Base-by-base conservation (phyloP, 2,113 vertebrate genomes). In the Prionailurus viverrinus region DNA sequence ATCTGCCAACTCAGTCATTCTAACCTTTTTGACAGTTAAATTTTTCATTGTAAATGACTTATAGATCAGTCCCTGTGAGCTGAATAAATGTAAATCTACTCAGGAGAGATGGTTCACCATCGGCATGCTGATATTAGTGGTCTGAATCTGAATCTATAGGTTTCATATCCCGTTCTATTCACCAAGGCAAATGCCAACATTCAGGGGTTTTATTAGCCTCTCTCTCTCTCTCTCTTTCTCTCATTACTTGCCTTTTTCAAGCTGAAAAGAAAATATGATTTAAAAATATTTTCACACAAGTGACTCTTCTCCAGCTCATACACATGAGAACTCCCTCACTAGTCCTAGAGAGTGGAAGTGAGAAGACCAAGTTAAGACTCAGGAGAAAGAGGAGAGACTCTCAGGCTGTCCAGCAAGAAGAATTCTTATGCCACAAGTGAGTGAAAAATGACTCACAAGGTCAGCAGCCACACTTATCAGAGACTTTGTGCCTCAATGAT, bases 371-470 rank as follows among this genome's bases (percentile, higher is more conserved):
- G 12, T 69, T 31, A 73, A 39, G 27, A 11, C 15, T 53, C n/a
- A 4, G 33, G 9, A 33, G 74, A 53, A 96, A 68, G 45, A 76
- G 31, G 39, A 76, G 29, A 45, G 7, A 1, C 36, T 95, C 61
- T 65, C 1, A 14, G 36, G 65, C 69, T 92, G 16, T 80, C 53
- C 61, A 69, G 82, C 21, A n/a, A 73, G 68, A 76, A 86, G 95
- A 18, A 63, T 91, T 95, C 76, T 90, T 61, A 55, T 53, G 69
- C 4, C 80, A 89, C 76, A 94, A 55, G n/a, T 16, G 8, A 33
- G n/a, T 82, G 69, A 55, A 4, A 58, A 66, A 61, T 97, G 97
- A 98, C 80, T 98, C 94, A 98, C 45, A 61, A 41, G 21, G 53
- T 81, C 90, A 92, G 73, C 10, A 74, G 71, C 15, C 61, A 91